Conservation (phyloP, 2,888 invertebrate genomes). For the Cyclophora albipunctata region DNA sequence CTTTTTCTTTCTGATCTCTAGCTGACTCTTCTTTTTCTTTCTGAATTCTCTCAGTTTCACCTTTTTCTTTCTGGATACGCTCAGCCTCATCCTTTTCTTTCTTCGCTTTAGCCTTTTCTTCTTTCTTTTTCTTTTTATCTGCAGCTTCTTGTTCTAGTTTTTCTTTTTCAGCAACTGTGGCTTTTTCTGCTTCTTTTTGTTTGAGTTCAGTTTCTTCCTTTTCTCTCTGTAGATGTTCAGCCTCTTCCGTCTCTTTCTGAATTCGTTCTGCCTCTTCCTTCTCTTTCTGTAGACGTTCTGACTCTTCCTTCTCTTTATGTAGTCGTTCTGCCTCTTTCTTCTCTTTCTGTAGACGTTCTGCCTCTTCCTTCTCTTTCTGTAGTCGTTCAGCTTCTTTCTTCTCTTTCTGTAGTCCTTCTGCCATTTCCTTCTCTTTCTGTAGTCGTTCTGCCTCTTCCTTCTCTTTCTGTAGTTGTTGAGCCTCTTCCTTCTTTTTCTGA, state of each 20-base stretch:
- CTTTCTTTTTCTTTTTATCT: conserved; percentile 3
- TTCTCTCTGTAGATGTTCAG: conserved; percentile 3
- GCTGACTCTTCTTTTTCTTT: conserved; percentile 1
- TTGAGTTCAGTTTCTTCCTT: conserved; percentile 4
- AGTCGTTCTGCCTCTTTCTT: conserved; percentile 1
- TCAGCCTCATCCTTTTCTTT: conserved; percentile 5
- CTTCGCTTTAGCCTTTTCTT: conserved; percentile 10
- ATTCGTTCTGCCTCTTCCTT: conserved; percentile 5
- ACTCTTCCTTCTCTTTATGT: conserved; percentile 2
- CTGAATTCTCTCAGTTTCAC: neutral
- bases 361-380: conserved; percentile 1
- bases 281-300: conserved; percentile 3
- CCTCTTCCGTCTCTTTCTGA: neutral
- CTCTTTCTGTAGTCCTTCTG: conserved; percentile 7
- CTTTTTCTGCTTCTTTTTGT: neutral
- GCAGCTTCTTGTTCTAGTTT: conserved; percentile 1
- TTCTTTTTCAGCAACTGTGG: neutral
- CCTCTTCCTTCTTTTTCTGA: conserved; percentile 6
- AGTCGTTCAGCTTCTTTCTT: conserved; percentile 5
- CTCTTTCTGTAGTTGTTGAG: neutral
- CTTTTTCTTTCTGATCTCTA: neutral
- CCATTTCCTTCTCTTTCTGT: neutral
- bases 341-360: conserved; percentile 3
- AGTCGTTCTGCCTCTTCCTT: neutral
- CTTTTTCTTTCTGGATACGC: conserved; percentile 1